phyloP scores from a whole-genome alignment of 2,888 invertebrate species.

The Oeneis ivallda region DNA sequence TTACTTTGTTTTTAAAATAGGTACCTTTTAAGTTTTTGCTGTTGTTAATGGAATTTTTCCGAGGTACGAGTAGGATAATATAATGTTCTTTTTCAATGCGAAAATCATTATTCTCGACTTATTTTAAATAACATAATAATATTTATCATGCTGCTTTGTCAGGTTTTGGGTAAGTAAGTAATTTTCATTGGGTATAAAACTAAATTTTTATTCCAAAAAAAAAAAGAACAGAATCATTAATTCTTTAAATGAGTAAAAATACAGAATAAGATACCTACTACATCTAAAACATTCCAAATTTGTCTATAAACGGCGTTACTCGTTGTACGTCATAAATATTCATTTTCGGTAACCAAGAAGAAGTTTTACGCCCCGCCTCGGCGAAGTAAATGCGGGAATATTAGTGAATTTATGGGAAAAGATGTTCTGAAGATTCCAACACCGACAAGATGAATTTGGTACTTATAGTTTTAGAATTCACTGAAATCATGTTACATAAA shows the following conservation, averaged over 20 bases:
- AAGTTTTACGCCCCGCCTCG: constrained; percentile 70
- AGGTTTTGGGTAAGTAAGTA: no score
- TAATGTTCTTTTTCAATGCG: background rate
- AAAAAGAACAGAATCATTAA: no score
- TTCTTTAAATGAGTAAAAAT: background rate
- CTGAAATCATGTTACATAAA: constrained; percentile 28
- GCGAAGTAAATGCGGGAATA: constrained; percentile 69
- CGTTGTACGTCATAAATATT: constrained; percentile 78
- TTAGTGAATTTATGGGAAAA: constrained; percentile 77
- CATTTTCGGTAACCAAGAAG: constrained; percentile 73
- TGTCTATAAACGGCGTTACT: constrained; percentile 77
- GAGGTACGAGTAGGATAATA: no score
- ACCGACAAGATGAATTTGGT: constrained; percentile 45
- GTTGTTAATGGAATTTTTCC: background rate
- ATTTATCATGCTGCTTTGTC: no score
- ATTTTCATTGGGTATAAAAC: no score
- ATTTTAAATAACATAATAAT: no score
- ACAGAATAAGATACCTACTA: background rate
- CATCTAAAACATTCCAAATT: constrained; percentile 65
- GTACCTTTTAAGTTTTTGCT: background rate
- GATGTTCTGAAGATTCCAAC: constrained; percentile 63
- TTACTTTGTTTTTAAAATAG: constrained; percentile 44
- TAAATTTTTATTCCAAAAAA: no score
- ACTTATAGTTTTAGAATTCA: constrained; percentile 46
- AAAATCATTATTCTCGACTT: no score